Base-by-base conservation (phyloP, 1,140 invertebrate genomes). In the Drosophila bipectinata region DNA sequence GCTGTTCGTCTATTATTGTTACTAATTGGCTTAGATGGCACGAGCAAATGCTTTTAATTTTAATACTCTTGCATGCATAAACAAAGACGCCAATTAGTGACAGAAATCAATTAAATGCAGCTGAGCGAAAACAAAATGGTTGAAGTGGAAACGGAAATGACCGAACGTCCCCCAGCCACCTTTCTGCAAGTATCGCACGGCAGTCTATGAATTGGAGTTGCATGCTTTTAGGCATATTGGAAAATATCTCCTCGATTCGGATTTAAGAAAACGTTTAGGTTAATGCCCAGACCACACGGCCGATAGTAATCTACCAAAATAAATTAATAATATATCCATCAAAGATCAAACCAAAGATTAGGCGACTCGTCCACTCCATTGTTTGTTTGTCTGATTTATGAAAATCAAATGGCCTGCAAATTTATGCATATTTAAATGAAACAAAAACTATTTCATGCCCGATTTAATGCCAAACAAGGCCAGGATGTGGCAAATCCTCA, bases 381-480 rank as follows among this genome's bases (percentile, higher is more conserved):
- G 30, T 74, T 66, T 74, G 71, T 48, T 67, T 76, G 30, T 39
- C 5, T 26, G 30, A 54, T 60, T 62, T 77, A 64, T 77, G 51
- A 64, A 77, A 72, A 84, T 76, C 68, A 76, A 76, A 76, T 76
- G 61, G 49, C 55, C 30, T 45, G 56, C 51, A 80, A 85, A 85
- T 80, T 66, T 80, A 85, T 84, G 77, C 80, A 84, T 80, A 66
- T 80, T 80, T 85, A 77, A 84, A 85, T 81, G 73, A 74, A 81
- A 71, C 51, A 71, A 85, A 57, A 80, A 64, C 73, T 66, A 53
- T 59, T 71, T 60, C 51, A 58, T 54, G 56, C 52, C 39, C 68
- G 60, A 83, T 85, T 77, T 64, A 67, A 69, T 69, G 63, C 63
- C 77, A 87, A 77, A 56, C 72, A 87, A 61, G 72, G 49, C 58